These are phyloP conservation scores for Oikopleura dioica DNA, from an alignment of 23 tunicate genomes.

Conservation along the genomic window DNA sequence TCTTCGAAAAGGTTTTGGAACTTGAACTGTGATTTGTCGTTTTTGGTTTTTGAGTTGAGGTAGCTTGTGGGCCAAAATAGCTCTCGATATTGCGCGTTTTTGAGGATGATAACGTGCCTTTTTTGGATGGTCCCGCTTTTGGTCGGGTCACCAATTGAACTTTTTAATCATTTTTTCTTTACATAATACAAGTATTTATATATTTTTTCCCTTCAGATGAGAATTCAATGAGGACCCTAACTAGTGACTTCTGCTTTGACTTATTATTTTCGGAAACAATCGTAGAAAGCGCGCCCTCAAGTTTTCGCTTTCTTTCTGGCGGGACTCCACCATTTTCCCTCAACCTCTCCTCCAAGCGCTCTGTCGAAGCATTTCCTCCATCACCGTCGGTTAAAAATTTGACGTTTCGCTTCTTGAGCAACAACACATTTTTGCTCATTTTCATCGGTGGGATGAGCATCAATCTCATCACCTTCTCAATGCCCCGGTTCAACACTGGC, in stretches of 20 bases:
- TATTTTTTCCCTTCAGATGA: no score
- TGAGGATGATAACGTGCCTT: no score
- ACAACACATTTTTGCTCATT: not conserved
- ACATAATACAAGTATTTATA: no score
- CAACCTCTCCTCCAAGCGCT: not conserved
- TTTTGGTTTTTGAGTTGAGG: not conserved
- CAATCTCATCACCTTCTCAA: not conserved
- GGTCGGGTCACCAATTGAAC: no score
- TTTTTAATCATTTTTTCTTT: no score
- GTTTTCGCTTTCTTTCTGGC: not conserved
- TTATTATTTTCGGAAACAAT: not conserved
- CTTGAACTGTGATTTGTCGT: no score
- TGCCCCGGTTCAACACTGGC: not conserved
- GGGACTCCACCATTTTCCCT: not conserved
- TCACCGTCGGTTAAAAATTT: not conserved
- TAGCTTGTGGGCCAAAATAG: not conserved
- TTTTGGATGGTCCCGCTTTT: no score
- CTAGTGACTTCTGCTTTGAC: no score
- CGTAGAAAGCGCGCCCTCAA: not conserved
- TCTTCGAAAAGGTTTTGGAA: no score
- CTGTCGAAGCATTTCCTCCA: not conserved
- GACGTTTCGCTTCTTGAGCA: not conserved
- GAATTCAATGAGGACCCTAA: no score
- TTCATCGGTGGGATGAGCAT: not conserved
- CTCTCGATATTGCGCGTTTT: no score